Evolutionary conservation across 2,888 invertebrate genomes (phyloP), one percentile per base, ranked within the genome.

Genomic region (Protophormia terraenovae): DNA sequence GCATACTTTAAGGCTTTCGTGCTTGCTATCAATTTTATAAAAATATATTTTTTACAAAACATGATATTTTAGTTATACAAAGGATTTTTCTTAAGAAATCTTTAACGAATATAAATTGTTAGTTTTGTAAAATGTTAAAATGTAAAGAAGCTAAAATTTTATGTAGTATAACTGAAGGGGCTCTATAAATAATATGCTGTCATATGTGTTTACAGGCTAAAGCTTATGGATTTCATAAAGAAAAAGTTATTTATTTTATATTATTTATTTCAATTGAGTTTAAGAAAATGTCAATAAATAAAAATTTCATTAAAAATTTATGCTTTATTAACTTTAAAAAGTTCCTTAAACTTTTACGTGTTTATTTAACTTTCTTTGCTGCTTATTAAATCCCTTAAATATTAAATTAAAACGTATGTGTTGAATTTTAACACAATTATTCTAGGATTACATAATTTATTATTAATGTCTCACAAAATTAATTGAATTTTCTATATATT

Each of bases 381-480:
- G 38, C n/a, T n/a, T 41, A 12, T n/a, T n/a, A 41, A 41, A 29
- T 14, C 16, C 8, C 12, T 22, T 19, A 22, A 6, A 14, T 27
- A n/a, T 58, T 16, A 24, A 64, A 66, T 27, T 3, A 41, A n/a
- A 14, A 14, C 12, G 12, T 3, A 41, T 14, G 41, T 66, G 45
- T 66, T 66, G 64, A 45, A 27, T 45, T 66, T 66, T 45, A 45
- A 66, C 66, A 24, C 41, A 66, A 66, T 27, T 45, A 27, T 45
- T n/a, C 2, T 27, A 16, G 45, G n/a, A n/a, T 64, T 64, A 38
- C 14, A 35, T 64, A 64, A 64, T 41, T 38, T 24, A 22, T 64
- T 7, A 38, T n/a, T n/a, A n/a, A n/a, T n/a, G 5, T 22, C 7
- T 19, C 24, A 53, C n/a, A 24, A 14, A n/a, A 41, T 64, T 41